A percentile compares a stretch with the other conserved stretches of the same genome.
Evolutionary conservation across 2,113 vertebrate species (phyloP).

Genomic region (Chloropsis cyanopogon): DNA sequence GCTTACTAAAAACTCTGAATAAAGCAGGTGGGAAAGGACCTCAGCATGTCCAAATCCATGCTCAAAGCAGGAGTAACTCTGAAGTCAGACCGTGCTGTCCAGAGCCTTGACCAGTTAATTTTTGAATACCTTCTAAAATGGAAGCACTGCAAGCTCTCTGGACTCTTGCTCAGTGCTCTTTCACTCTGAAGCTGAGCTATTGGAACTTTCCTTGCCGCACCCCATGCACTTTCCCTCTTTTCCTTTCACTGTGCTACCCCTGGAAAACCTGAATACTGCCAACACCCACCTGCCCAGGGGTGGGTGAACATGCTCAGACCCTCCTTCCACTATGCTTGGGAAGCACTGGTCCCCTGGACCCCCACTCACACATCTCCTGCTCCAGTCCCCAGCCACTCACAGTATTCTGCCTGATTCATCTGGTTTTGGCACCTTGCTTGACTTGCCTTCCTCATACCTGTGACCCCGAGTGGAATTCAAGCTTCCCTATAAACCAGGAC

Average conservation of each 20-base stretch:
- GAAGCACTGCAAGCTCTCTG: neutral
- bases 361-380: neutral
- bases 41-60: neutral
- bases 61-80: neutral
- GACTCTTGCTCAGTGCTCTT: neutral
- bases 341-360: neutral
- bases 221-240: neutral
- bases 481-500: neutral
- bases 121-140: neutral
- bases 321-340: rapidly evolving
- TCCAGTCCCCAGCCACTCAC: neutral
- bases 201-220: neutral
- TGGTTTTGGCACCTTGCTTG: neutral
- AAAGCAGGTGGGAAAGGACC: neutral
- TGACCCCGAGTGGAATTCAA: rapidly evolving
- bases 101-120: neutral
- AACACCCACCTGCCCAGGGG: rapidly evolving
- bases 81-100: neutral
- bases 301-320: rapidly evolving
- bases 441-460: neutral
- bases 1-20: neutral
- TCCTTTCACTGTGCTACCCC: neutral
- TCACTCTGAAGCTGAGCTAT: neutral
- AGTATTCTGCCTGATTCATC: neutral
- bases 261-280: neutral